Evolutionary conservation across 2,113 vertebrate genomes (phyloP), one percentile per base, ranked within the genome.

Genomic region (Pungitius pungitius): DNA sequence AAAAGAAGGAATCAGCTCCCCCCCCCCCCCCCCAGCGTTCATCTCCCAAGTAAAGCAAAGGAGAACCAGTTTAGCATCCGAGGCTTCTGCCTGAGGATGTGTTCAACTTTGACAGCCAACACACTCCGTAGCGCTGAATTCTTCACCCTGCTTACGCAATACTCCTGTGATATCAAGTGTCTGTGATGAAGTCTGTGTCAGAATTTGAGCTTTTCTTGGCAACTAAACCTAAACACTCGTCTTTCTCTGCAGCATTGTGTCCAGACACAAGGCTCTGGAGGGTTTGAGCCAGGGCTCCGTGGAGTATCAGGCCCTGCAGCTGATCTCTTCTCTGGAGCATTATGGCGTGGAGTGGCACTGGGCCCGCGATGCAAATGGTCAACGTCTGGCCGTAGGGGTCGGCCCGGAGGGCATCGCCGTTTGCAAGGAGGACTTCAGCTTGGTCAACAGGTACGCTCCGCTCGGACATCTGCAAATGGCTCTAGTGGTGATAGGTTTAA

Each of bases 321-420:
- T 97, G 52, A 93, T 95, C 33, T 96, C 97, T 0, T 90, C 94
- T 0, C 90, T 98, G 89, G 96, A 98, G 81, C 96, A 97, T 84
- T 99, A 99, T 3, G 98, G 97, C 1, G 94, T 98, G 20, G 98
- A 99, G 82, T 99, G 98, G 98, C 98, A 99, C 83, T 94, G 95
- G 3, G 96, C 94, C 27, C 94, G 97, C 30, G 96, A 99, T 0
- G 95, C 95, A 0, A 95, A 96, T 57, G 95, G 94, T 11, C 96
- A 96, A 80, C 95, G 95, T 37, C 82, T 96, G 67, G 95, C 97
- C 17, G 95, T 99, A 11, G 98, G 98, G 12, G 95, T 99, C 1
- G 98, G 98, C 1, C 97, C 97, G 0, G 97, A 99, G 62, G 98
- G 97, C 15, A 96, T 99, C 61, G 94, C 95, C 4, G 85, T 99